phyloP scores from a whole-genome alignment of 2,888 invertebrate genomes.

The Muscina levida region DNA sequence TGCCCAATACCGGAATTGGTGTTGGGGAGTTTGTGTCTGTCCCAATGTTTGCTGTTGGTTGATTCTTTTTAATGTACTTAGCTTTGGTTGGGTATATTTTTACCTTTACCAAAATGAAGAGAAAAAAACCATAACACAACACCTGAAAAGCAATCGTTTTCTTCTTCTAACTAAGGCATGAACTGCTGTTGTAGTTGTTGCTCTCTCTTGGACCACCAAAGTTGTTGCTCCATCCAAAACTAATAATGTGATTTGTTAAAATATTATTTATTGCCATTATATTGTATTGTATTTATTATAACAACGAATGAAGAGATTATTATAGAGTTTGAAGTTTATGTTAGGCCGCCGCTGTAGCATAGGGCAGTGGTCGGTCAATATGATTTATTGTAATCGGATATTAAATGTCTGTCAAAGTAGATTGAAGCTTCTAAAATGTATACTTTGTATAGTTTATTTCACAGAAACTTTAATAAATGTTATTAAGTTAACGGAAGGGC shows the following conservation, averaged over 20 bases:
- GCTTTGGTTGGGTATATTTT: neutral
- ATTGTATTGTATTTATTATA: slow-evolving; percentile 33
- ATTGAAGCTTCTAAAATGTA: slow-evolving; percentile 8
- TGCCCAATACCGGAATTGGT: neutral
- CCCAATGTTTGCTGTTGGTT: neutral
- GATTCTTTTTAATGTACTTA: no score
- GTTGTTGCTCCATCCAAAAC: neutral
- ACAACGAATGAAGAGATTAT: slow-evolving; percentile 33
- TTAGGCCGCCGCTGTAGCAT: neutral
- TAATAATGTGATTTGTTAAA: slow-evolving; percentile 47
- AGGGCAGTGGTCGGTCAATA: neutral
- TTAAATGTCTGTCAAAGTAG: slow-evolving; percentile 2
- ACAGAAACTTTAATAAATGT: neutral
- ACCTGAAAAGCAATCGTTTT: slow-evolving; percentile 24
- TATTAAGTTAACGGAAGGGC: neutral
- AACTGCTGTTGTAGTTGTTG: neutral
- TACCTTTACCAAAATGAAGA: neutral
- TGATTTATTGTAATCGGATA: slow-evolving; percentile 38
- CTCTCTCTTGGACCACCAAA: slow-evolving; percentile 37
- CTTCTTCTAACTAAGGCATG: slow-evolving; percentile 23
- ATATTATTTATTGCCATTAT: slow-evolving; percentile 40
- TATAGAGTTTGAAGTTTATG: slow-evolving; percentile 1
- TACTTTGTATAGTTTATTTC: neutral
- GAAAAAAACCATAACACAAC: neutral
- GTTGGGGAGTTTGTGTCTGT: neutral